Evolutionary conservation across 1,140 invertebrate species (phyloP).

Genomic region (Venustaconcha ellipsiformis): DNA sequence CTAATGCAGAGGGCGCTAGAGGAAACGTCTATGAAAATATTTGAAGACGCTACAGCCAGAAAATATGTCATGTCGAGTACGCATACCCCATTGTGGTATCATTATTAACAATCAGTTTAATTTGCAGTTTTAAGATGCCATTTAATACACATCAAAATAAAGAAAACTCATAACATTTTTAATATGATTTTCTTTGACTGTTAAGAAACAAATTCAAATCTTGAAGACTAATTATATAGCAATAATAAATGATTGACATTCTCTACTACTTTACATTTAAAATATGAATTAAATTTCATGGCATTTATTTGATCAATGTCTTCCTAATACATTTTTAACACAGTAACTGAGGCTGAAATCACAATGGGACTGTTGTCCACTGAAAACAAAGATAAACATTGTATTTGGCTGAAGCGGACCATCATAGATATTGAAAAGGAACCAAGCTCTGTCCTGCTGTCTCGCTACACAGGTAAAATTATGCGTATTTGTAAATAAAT

Average conservation of each 20-base stretch:
- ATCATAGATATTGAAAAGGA: slow-evolving; percentile 43
- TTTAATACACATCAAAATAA: not conserved
- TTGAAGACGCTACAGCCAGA: slow-evolving; percentile 33
- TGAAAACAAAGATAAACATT: slow-evolving; percentile 16
- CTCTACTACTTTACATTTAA: not conserved
- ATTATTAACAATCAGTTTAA: not conserved
- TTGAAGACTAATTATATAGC: not conserved
- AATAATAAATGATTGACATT: not conserved
- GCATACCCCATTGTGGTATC: not conserved
- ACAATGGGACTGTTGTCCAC: slow-evolving; percentile 21
- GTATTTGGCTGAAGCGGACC: slow-evolving; percentile 47
- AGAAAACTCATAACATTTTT: not conserved
- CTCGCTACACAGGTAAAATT: slow-evolving; percentile 35
- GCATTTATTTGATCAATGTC: not conserved
- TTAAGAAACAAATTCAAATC: not conserved
- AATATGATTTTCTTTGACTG: not conserved
- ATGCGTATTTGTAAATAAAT: not conserved
- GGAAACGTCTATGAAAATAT: slow-evolving; percentile 23
- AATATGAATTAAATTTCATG: not conserved
- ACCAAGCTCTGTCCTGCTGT: slow-evolving; percentile 25
- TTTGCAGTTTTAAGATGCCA: not conserved
- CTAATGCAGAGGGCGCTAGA: slow-evolving; percentile 35
- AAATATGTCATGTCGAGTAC: slow-evolving; percentile 42
- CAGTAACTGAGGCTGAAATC: slow-evolving; percentile 51
- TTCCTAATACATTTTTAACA: not conserved